phyloP scores from a whole-genome alignment of 2,797 vertebrate genomes.

The Fistularia commersonii region DNA sequence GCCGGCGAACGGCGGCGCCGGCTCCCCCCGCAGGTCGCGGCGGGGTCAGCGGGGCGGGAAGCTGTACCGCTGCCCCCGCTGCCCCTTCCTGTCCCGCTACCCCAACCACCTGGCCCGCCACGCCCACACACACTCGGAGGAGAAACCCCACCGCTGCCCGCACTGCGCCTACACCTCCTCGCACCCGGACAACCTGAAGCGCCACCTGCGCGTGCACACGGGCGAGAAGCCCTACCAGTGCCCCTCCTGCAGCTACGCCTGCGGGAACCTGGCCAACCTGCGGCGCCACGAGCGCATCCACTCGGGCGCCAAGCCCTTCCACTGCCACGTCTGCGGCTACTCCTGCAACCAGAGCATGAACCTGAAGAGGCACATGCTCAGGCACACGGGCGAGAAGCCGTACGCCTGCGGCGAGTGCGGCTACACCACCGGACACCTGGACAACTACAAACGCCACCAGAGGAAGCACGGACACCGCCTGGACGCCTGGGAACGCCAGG shows the following conservation, averaged over 20 bases:
- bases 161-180: slow-evolving; percentile 90
- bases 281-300: slow-evolving; percentile 95
- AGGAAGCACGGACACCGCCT: slow-evolving; percentile 87
- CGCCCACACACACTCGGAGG: slow-evolving; percentile 91
- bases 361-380: slow-evolving; percentile 94
- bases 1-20: slow-evolving; percentile 60
- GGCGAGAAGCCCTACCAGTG: slow-evolving; percentile 96
- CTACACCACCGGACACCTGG: slow-evolving; percentile 96
- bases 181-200: slow-evolving; percentile 93
- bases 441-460: slow-evolving; percentile 99
- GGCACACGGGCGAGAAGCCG: slow-evolving; percentile 93
- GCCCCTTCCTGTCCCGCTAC: slow-evolving; percentile 88
- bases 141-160: slow-evolving; percentile 89
- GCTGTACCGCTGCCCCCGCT: slow-evolving; percentile 84
- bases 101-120: slow-evolving; percentile 93
- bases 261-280: slow-evolving; percentile 94
- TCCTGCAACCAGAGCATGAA: slow-evolving; percentile 99
- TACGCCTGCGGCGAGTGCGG: slow-evolving; percentile 85
- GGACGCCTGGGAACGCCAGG: slow-evolving; percentile 77
- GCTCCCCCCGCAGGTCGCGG: slow-evolving; percentile 42
- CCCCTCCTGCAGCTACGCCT: slow-evolving; percentile 88
- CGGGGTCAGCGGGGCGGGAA: slow-evolving; percentile 54
- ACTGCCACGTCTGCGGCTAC: slow-evolving; percentile 90
- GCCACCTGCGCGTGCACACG: slow-evolving; percentile 90
- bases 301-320: slow-evolving; percentile 95